Evolutionary conservation across 1,140 invertebrate genomes (phyloP).

Genomic region (Caenorhabditis briggsae): DNA sequence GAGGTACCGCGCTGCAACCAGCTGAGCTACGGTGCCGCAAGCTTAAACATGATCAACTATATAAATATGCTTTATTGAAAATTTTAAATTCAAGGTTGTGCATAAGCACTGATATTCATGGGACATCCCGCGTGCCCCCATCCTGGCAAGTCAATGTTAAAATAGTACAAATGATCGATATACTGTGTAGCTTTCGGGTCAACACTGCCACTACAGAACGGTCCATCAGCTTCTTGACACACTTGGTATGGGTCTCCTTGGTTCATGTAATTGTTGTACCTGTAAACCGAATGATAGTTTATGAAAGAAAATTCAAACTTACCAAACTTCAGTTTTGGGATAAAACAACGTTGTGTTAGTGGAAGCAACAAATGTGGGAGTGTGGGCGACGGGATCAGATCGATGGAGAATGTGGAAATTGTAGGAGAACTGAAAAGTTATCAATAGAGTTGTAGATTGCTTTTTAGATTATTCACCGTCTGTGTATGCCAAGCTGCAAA

Average conservation of each 20-base stretch:
- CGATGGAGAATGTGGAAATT: conserved; percentile 52
- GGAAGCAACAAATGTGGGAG: background rate
- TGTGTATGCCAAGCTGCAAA: conserved; percentile 41
- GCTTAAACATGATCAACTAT: too few relatives aligned
- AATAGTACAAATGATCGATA: conserved; percentile 54
- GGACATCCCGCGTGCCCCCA: conserved; percentile 46
- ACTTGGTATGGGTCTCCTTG: conserved; percentile 42
- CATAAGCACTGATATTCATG: conserved; percentile 40
- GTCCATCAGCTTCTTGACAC: conserved; percentile 56
- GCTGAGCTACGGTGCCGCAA: too few relatives aligned
- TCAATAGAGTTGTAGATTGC: background rate
- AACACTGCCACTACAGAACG: conserved; percentile 31
- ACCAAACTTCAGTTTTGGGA: conserved; percentile 58
- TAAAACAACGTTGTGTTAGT: conserved; percentile 37
- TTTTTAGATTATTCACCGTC: background rate
- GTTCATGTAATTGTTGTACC: conserved; percentile 39
- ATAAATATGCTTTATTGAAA: too few relatives aligned
- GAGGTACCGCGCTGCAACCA: background rate
- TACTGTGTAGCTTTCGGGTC: background rate
- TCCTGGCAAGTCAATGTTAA: conserved; percentile 21
- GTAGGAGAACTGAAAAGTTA: conserved; percentile 21
- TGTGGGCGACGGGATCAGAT: conserved; percentile 26
- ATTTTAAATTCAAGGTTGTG: conserved; percentile 7
- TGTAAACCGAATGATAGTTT: background rate
- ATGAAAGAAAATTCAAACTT: background rate